phyloP scores from a whole-genome alignment of 2,888 invertebrate genomes.

The Synergus gifuensis region DNA sequence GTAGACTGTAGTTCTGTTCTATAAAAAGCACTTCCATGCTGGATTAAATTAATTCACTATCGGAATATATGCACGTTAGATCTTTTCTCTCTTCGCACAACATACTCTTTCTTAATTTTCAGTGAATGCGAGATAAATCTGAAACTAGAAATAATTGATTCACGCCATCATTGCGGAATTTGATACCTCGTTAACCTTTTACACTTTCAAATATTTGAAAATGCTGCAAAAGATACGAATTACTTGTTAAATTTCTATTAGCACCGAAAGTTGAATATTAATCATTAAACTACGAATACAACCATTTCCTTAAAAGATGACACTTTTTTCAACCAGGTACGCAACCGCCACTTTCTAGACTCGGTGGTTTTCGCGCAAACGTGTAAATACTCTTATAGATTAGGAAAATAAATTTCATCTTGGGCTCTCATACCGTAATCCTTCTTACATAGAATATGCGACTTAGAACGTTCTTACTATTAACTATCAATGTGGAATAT shows the following conservation, averaged over 20 bases:
- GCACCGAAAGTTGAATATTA: neutral
- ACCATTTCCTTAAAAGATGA: neutral
- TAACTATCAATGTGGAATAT: conserved; percentile 31
- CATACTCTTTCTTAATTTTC: conserved; percentile 1
- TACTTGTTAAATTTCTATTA: neutral
- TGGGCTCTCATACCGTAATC: conserved; percentile 18
- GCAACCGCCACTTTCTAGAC: conserved; percentile 18
- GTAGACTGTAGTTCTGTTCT: neutral
- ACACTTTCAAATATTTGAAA: neutral
- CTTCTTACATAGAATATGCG: neutral
- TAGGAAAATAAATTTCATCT: conserved; percentile 34
- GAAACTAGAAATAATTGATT: neutral
- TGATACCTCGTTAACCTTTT: conserved; percentile 1
- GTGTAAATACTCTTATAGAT: conserved; percentile 28
- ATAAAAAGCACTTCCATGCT: neutral
- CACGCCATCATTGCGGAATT: neutral
- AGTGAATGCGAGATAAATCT: conserved; percentile 6
- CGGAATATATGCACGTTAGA: conserved; percentile 1
- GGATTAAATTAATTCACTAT: neutral
- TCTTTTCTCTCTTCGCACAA: neutral
- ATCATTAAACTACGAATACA: conserved; percentile 5
- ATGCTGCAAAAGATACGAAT: no score
- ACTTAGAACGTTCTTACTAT: conserved; percentile 15
- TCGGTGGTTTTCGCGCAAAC: conserved; percentile 21
- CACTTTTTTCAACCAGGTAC: conserved; percentile 9